Conservation (phyloP, 2,888 invertebrate species). For the Ganaspis brasiliensis region DNA sequence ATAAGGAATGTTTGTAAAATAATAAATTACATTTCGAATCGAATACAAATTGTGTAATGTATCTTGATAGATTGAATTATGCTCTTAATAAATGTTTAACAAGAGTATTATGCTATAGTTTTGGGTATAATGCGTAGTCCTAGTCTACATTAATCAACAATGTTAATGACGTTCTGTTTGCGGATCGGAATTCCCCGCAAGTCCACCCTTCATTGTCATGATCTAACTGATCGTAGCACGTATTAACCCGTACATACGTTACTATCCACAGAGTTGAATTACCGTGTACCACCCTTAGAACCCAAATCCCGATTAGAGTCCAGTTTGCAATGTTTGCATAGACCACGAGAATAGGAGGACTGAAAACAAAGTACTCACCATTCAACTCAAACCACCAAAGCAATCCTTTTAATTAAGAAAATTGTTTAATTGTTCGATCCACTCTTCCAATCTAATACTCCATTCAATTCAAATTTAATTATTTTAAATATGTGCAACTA, state of each 20-base stretch:
- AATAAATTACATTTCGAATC: not conserved
- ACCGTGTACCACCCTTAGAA: conserved; percentile 42
- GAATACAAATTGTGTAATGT: conserved; percentile 10
- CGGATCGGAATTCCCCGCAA: conserved; percentile 35
- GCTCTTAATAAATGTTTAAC: conserved; percentile 18
- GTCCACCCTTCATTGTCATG: conserved; percentile 43
- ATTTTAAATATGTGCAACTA: too few species aligned
- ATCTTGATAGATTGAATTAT: conserved; percentile 27
- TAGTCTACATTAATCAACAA: conserved; percentile 44
- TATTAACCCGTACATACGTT: conserved; percentile 38
- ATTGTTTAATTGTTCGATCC: too few species aligned
- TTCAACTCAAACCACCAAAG: not conserved
- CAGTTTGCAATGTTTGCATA: conserved; percentile 38
- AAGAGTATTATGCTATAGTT: conserved; percentile 23
- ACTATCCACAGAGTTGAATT: conserved; percentile 37
- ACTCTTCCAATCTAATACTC: too few species aligned
- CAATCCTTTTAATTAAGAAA: not conserved
- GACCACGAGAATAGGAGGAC: conserved; percentile 25
- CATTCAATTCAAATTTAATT: too few species aligned
- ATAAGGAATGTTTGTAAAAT: not conserved
- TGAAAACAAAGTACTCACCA: conserved; percentile 26
- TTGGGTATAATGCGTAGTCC: conserved; percentile 37
- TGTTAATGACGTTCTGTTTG: conserved; percentile 43
- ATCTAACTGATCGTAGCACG: conserved; percentile 43
- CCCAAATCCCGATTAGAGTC: conserved; percentile 39